Evolutionary conservation across 2,888 invertebrate species (phyloP).

Genomic region (Cerastis rubricosa): DNA sequence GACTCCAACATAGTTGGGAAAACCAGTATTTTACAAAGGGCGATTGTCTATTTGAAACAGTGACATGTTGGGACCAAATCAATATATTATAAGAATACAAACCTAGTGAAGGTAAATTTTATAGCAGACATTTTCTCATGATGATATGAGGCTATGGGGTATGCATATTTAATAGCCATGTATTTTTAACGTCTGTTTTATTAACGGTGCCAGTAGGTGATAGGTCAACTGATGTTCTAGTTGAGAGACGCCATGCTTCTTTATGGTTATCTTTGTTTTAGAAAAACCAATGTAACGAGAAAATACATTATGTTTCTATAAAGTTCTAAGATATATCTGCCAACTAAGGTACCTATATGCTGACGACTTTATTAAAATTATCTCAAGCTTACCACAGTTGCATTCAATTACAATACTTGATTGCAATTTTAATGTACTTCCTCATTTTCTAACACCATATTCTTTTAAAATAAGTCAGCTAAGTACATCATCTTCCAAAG

Average conservation of each 20-base stretch:
- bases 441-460: not conserved
- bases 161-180: constrained; percentile 12
- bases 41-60: not conserved
- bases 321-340: not conserved
- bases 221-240: not conserved
- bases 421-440: not conserved
- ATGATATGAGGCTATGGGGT: not conserved
- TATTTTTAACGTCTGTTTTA: not conserved
- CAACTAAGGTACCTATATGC: not conserved
- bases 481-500: not conserved
- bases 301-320: not conserved
- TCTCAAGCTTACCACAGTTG: not conserved
- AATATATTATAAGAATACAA: too few species aligned
- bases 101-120: not conserved
- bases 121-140: constrained; percentile 8
- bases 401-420: not conserved
- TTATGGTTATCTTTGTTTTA: not conserved
- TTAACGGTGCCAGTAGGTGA: not conserved
- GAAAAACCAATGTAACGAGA: not conserved
- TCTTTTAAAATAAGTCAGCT: not conserved
- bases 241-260: not conserved
- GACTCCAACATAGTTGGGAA: too few species aligned
- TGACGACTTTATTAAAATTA: not conserved
- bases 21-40: too few species aligned
- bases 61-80: not conserved